Evolutionary conservation across 2,888 invertebrate genomes (phyloP).

Genomic region (Drosophila neotestacea): DNA sequence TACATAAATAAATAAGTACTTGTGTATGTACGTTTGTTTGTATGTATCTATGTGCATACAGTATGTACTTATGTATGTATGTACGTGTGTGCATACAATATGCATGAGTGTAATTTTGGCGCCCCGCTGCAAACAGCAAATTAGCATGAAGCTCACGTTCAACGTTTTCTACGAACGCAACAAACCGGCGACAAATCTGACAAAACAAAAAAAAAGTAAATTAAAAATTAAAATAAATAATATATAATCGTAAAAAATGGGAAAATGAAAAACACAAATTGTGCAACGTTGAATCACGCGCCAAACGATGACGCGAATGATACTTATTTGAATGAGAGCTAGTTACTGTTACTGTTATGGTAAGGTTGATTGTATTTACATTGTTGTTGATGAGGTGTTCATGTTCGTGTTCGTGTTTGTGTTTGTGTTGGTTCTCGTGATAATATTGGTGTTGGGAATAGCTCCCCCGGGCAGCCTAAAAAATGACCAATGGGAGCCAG

Average conservation of each 20-base stretch:
- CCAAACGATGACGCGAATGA: slow-evolving; percentile 50
- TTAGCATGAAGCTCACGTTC: slow-evolving; percentile 75
- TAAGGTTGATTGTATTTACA: slow-evolving; percentile 18
- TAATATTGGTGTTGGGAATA: slow-evolving; percentile 29
- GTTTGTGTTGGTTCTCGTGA: not conserved
- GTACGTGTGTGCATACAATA: slow-evolving; percentile 23
- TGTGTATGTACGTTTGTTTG: not conserved
- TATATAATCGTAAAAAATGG: slow-evolving; percentile 13
- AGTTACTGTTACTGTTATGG: slow-evolving; percentile 33
- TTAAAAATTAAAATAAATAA: slow-evolving; percentile 21
- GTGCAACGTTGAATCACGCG: slow-evolving; percentile 77
- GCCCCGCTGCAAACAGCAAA: slow-evolving; percentile 43
- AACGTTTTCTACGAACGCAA: slow-evolving; percentile 62
- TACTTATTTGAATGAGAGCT: slow-evolving; percentile 33
- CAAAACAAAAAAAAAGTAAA: slow-evolving; percentile 18
- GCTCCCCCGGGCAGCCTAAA: slow-evolving; percentile 41
- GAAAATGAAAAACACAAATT: slow-evolving; percentile 34
- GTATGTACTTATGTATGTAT: not conserved
- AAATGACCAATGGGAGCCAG: slow-evolving; percentile 33
- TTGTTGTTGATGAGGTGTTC: slow-evolving; percentile 33
- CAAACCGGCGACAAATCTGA: slow-evolving; percentile 57
- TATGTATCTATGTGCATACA: not conserved
- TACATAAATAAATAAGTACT: slow-evolving; percentile 4
- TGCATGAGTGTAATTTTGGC: slow-evolving; percentile 41
- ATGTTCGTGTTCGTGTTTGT: slow-evolving; percentile 6